phyloP scores from a whole-genome alignment of 2,888 invertebrate species.

The Apamea anceps region DNA sequence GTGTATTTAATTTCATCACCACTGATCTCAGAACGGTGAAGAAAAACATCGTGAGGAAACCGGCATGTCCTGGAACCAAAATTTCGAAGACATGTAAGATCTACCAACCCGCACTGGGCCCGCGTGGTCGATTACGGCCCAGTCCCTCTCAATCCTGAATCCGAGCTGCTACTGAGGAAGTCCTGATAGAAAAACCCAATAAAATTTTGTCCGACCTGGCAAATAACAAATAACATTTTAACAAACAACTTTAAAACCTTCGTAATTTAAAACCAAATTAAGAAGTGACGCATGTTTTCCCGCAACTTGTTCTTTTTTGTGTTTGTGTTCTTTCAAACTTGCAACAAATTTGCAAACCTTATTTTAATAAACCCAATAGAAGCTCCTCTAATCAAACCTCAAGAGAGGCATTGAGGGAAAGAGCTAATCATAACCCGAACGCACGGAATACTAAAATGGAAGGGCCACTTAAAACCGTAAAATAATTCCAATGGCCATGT shows the following conservation, averaged over 20 bases:
- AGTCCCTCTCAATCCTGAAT: background rate
- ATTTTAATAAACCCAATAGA: background rate
- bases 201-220: background rate
- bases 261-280: background rate
- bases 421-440: conserved; percentile 57
- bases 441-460: conserved; percentile 64
- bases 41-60: background rate
- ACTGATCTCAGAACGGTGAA: background rate
- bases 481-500: conserved; percentile 63
- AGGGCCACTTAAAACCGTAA: conserved; percentile 63
- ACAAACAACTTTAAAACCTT: background rate
- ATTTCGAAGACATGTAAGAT: background rate
- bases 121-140: background rate
- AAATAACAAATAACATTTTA: background rate
- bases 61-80: background rate
- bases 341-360: background rate
- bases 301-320: background rate
- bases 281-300: too few species aligned
- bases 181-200: background rate
- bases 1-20: too few species aligned
- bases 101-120: background rate
- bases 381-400: conserved; percentile 33
- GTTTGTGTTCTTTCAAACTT: background rate
- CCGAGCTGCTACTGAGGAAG: background rate
- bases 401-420: conserved; percentile 25